These are phyloP conservation scores for Acanthopagrus latus DNA, from an alignment of 2,797 vertebrate genomes.

Conservation along the genomic window DNA sequence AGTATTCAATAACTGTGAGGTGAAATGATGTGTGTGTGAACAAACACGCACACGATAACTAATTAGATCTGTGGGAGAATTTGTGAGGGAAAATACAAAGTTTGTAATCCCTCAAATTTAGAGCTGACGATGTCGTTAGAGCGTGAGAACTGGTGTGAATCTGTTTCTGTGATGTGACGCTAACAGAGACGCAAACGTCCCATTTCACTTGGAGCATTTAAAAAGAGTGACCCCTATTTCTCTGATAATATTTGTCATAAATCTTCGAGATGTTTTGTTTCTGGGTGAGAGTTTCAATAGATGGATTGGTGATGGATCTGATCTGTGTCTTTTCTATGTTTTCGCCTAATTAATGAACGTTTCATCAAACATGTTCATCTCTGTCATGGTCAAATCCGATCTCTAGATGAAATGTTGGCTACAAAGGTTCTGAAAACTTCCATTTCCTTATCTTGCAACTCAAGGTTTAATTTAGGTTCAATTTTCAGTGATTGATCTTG, in stretches of 20 bases:
- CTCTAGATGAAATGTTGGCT: too few relatives aligned
- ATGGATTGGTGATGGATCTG: background rate
- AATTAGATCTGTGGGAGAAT: slow-evolving; percentile 17
- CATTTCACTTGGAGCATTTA: slow-evolving; percentile 1
- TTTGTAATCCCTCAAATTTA: slow-evolving; percentile 17
- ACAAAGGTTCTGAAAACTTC: too few relatives aligned
- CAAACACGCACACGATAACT: background rate
- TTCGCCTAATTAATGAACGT: too few relatives aligned
- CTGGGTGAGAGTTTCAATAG: background rate
- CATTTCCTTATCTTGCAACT: too few relatives aligned
- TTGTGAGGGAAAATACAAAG: slow-evolving; percentile 15
- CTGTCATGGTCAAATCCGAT: background rate
- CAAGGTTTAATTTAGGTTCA: too few relatives aligned
- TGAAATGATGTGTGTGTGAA: background rate
- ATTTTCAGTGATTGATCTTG: too few relatives aligned
- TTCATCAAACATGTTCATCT: background rate
- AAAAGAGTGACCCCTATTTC: slow-evolving; percentile 10
- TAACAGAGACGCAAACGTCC: slow-evolving; percentile 32
- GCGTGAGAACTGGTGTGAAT: slow-evolving; percentile 21
- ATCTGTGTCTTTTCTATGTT: background rate
- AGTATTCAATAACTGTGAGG: too few relatives aligned
- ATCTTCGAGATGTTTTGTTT: background rate
- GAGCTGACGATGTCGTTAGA: slow-evolving; percentile 12
- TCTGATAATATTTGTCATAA: background rate
- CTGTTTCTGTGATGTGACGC: slow-evolving; percentile 17